These are phyloP conservation scores for Oenanthe oenanthe DNA, from an alignment of 2,113 vertebrate genomes.

Conservation along the genomic window DNA sequence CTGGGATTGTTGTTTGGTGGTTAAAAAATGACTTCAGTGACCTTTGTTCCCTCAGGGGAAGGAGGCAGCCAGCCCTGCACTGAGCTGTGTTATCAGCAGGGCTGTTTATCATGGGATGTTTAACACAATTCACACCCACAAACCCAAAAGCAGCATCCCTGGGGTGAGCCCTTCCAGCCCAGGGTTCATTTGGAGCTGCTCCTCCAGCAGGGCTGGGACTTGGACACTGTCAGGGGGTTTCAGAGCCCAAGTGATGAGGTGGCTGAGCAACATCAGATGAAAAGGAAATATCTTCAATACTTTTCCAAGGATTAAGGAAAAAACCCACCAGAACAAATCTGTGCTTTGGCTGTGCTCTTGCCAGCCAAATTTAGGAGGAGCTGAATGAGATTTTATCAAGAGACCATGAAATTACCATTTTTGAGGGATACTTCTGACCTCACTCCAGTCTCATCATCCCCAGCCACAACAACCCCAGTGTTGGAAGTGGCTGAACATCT, in stretches of 20 bases:
- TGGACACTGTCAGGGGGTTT: background rate
- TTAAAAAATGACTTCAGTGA: background rate
- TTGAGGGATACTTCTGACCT: background rate
- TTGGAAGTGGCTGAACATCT: background rate
- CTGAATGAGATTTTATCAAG: background rate
- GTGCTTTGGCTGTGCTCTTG: background rate
- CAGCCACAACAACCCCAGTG: background rate
- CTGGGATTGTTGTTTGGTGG: background rate
- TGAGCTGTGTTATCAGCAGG: background rate
- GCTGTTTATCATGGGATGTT: background rate
- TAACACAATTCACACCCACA: background rate
- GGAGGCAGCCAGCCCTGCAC: background rate
- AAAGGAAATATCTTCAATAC: background rate
- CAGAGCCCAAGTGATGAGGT: background rate
- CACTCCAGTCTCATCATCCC: background rate
- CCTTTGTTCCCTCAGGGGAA: background rate
- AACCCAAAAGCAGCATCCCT: background rate
- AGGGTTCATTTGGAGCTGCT: background rate
- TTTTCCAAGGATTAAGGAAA: background rate
- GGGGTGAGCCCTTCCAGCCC: background rate
- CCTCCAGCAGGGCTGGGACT: background rate
- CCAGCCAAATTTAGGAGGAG: background rate
- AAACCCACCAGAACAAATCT: background rate
- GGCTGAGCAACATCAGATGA: background rate
- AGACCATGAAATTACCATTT: background rate